A percentile compares a stretch with the other conserved stretches of the same genome.
Evolutionary conservation across 1,140 invertebrate species (phyloP).

Genomic region (Drosophila kanapiae): DNA sequence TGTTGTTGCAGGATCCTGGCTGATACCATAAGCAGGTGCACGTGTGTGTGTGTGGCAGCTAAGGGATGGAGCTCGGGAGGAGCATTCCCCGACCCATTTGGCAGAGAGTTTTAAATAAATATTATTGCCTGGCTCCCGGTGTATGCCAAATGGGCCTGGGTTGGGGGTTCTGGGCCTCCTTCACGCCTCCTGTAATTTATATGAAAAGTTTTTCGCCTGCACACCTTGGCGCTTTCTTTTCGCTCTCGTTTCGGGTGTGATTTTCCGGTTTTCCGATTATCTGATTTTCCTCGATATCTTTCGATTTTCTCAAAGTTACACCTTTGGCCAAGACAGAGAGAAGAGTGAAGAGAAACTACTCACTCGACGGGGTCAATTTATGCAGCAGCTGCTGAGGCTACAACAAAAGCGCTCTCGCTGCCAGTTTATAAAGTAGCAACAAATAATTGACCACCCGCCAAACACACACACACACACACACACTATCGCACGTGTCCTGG

Average conservation of each 20-base stretch:
- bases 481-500: slow-evolving; percentile 5
- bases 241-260: slow-evolving; percentile 8
- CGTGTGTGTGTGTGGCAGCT: slow-evolving; percentile 15
- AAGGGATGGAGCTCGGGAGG: neutral
- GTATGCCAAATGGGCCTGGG: slow-evolving; percentile 29
- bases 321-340: neutral
- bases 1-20: too few relatives aligned
- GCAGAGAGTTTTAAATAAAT: slow-evolving; percentile 72
- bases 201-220: slow-evolving; percentile 63
- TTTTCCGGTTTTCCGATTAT: slow-evolving; percentile 16
- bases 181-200: slow-evolving; percentile 65
- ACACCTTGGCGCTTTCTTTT: slow-evolving; percentile 1
- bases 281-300: slow-evolving; percentile 8
- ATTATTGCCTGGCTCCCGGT: slow-evolving; percentile 54
- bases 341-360: neutral
- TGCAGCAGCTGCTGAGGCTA: slow-evolving; percentile 15
- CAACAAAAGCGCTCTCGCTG: slow-evolving; percentile 19
- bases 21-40: slow-evolving; percentile 12
- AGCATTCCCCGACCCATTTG: slow-evolving; percentile 19
- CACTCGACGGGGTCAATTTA: slow-evolving; percentile 24
- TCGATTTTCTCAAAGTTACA: neutral
- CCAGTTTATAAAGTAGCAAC: slow-evolving; percentile 77
- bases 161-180: neutral
- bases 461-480: slow-evolving; percentile 10
- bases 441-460: slow-evolving; percentile 70